A percentile compares a stretch with the other conserved stretches of the same genome.
Evolutionary conservation across 1,140 invertebrate genomes (phyloP).

Genomic region (Panonychus citri): DNA sequence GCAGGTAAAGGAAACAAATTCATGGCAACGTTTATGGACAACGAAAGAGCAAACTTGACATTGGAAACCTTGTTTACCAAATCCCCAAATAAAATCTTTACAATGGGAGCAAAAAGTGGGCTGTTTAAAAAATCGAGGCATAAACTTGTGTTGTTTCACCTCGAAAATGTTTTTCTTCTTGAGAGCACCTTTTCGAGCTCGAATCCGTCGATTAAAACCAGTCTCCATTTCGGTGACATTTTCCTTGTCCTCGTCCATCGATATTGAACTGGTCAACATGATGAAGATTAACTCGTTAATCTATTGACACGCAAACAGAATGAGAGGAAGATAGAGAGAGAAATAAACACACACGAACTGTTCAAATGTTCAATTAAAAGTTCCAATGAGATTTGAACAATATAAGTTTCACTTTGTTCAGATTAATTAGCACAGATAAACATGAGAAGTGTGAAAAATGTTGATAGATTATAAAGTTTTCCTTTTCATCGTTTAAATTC

Average conservation of each 20-base stretch:
- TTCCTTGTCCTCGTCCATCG: constrained; percentile 1
- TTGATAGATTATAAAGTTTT: too few relatives aligned
- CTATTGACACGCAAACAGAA: too few relatives aligned
- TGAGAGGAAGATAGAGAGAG: too few relatives aligned
- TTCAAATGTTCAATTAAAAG: too few relatives aligned
- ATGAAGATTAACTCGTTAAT: too few relatives aligned
- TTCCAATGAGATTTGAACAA: too few relatives aligned
- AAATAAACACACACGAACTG: too few relatives aligned
- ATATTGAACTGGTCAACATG: too few relatives aligned
- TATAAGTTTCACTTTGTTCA: too few relatives aligned
- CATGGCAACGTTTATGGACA: constrained; percentile 96
- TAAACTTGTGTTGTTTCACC: constrained; percentile 94
- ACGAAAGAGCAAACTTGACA: constrained; percentile 63
- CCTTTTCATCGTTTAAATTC: too few relatives aligned
- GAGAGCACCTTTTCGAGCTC: constrained; percentile 67
- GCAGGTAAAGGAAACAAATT: constrained; percentile 94
- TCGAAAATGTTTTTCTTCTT: constrained; percentile 99
- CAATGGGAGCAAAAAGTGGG: constrained; percentile 98
- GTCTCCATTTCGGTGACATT: background rate
- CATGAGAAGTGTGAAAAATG: too few relatives aligned
- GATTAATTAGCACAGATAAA: too few relatives aligned
- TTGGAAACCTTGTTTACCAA: constrained; percentile 55
- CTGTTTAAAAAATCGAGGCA: constrained; percentile 97
- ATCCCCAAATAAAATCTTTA: constrained; percentile 19
- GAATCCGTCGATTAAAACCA: background rate